phyloP scores from a whole-genome alignment of 2,888 invertebrate species.

The Microctonus aethiopoides region DNA sequence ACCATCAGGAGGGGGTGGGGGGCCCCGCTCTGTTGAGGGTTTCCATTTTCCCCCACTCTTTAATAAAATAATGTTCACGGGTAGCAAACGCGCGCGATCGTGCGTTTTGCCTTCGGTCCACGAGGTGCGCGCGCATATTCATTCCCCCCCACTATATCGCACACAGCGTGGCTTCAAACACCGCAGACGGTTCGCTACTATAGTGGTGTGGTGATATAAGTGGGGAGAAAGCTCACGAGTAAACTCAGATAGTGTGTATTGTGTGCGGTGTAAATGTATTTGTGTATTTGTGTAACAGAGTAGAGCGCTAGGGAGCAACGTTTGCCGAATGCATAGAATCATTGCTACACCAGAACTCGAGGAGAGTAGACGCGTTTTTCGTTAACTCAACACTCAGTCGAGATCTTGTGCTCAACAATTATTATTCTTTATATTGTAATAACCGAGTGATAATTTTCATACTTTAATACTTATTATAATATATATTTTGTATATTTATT shows the following conservation, averaged over 20 bases:
- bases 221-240: constrained; percentile 18
- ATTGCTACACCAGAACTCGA: constrained; percentile 66
- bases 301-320: constrained; percentile 53
- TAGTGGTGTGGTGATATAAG: constrained; percentile 21
- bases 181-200: constrained; percentile 36
- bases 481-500: too few species aligned
- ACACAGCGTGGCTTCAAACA: constrained; percentile 23
- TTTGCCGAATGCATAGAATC: constrained; percentile 59
- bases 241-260: constrained; percentile 25
- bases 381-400: constrained; percentile 60
- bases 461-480: not conserved
- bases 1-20: constrained; percentile 16
- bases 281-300: constrained; percentile 27
- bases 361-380: constrained; percentile 63
- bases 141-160: constrained; percentile 29
- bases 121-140: constrained; percentile 43
- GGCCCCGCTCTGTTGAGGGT: not conserved
- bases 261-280: not conserved
- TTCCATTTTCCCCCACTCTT: constrained; percentile 5
- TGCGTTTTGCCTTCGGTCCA: constrained; percentile 28
- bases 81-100: constrained; percentile 19
- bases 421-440: constrained; percentile 5
- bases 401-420: constrained; percentile 49
- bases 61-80: constrained; percentile 11
- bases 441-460: not conserved